Percentiles rank a stretch among this genome's conserved stretches.
Conservation (phyloP, 2,113 vertebrate genomes). For the Mugil cephalus region DNA sequence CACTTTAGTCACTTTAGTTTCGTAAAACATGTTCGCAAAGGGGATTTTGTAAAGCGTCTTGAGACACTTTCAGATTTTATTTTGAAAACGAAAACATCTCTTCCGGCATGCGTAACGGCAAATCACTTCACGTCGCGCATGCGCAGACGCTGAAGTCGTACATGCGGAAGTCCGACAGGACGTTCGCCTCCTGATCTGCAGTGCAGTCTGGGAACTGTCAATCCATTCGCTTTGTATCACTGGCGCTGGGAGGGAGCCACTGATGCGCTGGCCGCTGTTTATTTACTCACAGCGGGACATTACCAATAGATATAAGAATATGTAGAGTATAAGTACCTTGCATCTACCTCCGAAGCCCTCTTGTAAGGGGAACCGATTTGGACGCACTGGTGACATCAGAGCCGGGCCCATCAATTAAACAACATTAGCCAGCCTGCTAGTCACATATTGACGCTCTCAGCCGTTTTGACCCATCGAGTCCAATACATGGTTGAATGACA, state of each 20-base stretch:
- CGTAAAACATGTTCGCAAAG: too few species aligned
- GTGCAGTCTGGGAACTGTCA: conserved; percentile 82
- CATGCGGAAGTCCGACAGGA: conserved; percentile 62
- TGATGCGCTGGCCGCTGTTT: conserved; percentile 35
- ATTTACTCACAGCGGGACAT: conserved; percentile 16
- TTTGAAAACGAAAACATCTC: neutral
- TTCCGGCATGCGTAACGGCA: neutral
- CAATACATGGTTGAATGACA: conserved; percentile 60
- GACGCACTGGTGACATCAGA: conserved; percentile 40
- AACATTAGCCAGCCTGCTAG: conserved; percentile 46
- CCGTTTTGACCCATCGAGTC: conserved; percentile 17
- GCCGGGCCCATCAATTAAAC: conserved; percentile 63
- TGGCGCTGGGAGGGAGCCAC: conserved; percentile 35
- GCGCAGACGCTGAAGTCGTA: conserved; percentile 44
- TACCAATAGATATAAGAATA: conserved; percentile 21
- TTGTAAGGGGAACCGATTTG: conserved; percentile 3
- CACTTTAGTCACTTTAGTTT: too few species aligned
- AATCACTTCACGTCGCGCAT: conserved; percentile 3
- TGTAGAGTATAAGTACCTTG: conserved; percentile 31
- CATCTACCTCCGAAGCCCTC: conserved; percentile 3
- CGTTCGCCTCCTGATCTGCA: conserved; percentile 58
- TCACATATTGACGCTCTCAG: conserved; percentile 41
- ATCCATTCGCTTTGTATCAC: conserved; percentile 55
- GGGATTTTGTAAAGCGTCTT: too few species aligned
- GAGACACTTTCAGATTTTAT: too few species aligned